Evolutionary conservation across 2,888 invertebrate genomes (phyloP), one percentile per base, ranked within the genome.

Genomic region (Caenorhabditis parvicauda): DNA sequence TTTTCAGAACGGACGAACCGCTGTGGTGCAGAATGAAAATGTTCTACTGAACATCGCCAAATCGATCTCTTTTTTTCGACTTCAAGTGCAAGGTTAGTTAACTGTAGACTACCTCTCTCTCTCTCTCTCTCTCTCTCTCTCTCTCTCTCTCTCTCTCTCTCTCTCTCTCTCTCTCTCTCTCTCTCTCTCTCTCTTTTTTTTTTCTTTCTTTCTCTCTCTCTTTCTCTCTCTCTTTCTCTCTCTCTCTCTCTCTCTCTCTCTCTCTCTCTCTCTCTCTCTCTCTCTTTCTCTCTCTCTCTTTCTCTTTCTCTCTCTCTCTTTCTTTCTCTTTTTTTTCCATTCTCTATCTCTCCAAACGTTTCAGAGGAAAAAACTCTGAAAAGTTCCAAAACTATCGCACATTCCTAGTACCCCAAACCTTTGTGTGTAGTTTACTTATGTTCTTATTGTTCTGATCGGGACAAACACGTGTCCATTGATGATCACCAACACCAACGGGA

Each of bases 1-100:
- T 42, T 70, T 77, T 50, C 66, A 78, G 78, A 67, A 64, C 57
- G 78, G 74, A 46, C 72, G 78, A 49, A 54, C 60, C 38, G 73
- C 68, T 21, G 76, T 78, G 3, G 70, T 78, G 12, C 65, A 70
- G 19, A 65, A 65, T 45, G 48, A 71, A 37, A 60, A 65, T 32
- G 64, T 72, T 41, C 56, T 78, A 29, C 61, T 64, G 48, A 63
- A 66, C 37, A 69, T 79, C 24, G 76, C 75, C 17, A 64, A 72
- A 54, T 58, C 76, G 7, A 61, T 79, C 55, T 74, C 72, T 49
- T 63, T n/a, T 73, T 44, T 69, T 60, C 42, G 74, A 75, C 54
- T 62, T 72, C 50, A 67, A 74, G 60, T 75, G 72, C 54, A 75
- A 77, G 67, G 77, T 77, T 38, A 60, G 60, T 48, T 41, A n/a